A percentile compares a stretch with the other conserved stretches of the same genome.
phyloP scores from a whole-genome alignment of 2,113 vertebrate species.

The Lophotis ruficrista region DNA sequence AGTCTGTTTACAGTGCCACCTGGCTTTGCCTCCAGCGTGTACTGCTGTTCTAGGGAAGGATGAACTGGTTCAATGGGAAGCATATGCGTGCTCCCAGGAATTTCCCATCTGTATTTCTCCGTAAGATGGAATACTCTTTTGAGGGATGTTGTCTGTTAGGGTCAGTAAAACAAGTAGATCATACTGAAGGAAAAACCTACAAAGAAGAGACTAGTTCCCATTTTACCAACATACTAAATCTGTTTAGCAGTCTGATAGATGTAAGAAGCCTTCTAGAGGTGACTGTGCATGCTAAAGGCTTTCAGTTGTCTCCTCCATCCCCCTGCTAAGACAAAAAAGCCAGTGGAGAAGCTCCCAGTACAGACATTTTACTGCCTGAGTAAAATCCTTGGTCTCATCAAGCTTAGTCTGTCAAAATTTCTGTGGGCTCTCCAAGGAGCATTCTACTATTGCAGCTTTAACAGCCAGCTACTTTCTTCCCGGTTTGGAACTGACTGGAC shows the following conservation, averaged over 20 bases:
- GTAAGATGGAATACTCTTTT: neutral
- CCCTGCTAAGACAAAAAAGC: neutral
- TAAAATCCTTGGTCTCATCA: neutral
- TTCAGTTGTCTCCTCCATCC: neutral
- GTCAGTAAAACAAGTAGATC: neutral
- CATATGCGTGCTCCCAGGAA: neutral
- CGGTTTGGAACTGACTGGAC: neutral
- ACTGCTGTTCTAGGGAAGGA: neutral
- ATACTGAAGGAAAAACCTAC: neutral
- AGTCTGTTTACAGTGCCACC: conserved; percentile 25
- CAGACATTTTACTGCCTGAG: neutral
- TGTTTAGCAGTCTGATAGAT: neutral
- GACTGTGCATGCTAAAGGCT: neutral
- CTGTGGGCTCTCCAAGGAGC: neutral
- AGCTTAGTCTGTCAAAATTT: neutral
- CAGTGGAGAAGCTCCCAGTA: neutral
- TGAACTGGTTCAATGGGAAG: neutral
- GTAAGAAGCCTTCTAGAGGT: neutral
- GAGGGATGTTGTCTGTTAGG: neutral
- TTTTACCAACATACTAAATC: neutral
- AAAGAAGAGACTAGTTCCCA: neutral
- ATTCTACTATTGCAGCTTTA: neutral
- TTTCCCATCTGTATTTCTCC: neutral
- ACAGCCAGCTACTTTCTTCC: neutral
- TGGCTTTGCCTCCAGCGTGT: neutral